phyloP scores from a whole-genome alignment of 2,113 vertebrate genomes.

The Gymnobelideus leadbeateri region DNA sequence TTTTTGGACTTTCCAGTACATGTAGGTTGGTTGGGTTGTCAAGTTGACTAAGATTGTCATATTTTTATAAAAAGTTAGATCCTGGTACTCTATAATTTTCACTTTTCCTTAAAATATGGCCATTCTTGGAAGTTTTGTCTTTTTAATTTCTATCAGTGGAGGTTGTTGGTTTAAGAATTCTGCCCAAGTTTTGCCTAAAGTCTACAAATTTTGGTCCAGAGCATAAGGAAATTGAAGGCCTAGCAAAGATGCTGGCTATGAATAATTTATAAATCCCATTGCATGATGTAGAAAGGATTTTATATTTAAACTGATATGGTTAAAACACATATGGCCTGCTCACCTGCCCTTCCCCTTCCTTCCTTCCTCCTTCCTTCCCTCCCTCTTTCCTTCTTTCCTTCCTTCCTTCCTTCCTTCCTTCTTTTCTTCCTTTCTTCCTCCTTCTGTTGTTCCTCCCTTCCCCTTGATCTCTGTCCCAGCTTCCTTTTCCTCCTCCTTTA shows the following conservation, averaged over 20 bases:
- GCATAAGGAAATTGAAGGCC: conserved; percentile 13
- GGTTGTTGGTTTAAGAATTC: neutral
- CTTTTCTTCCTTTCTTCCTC: neutral
- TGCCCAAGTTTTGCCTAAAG: conserved; percentile 31
- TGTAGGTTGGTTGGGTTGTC: neutral
- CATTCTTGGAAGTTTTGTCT: conserved; percentile 17
- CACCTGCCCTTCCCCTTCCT: neutral
- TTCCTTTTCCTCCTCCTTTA: neutral
- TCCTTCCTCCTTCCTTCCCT: neutral
- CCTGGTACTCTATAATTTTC: neutral
- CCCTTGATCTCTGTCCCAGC: neutral
- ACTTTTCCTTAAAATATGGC: conserved; percentile 38
- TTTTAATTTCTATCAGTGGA: conserved; percentile 39
- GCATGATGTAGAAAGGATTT: conserved; percentile 12
- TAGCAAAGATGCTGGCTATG: neutral
- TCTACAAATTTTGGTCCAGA: neutral
- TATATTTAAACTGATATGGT: conserved; percentile 16
- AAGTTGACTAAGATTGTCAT: neutral
- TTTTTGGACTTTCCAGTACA: neutral
- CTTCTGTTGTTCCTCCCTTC: neutral
- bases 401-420: neutral
- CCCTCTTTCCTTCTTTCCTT: neutral
- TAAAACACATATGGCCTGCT: conserved; percentile 14
- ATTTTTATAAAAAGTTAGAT: neutral
- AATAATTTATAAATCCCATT: neutral